Conservation (phyloP, 1,140 invertebrate genomes). For the Trichomalopsis sarcophagae region DNA sequence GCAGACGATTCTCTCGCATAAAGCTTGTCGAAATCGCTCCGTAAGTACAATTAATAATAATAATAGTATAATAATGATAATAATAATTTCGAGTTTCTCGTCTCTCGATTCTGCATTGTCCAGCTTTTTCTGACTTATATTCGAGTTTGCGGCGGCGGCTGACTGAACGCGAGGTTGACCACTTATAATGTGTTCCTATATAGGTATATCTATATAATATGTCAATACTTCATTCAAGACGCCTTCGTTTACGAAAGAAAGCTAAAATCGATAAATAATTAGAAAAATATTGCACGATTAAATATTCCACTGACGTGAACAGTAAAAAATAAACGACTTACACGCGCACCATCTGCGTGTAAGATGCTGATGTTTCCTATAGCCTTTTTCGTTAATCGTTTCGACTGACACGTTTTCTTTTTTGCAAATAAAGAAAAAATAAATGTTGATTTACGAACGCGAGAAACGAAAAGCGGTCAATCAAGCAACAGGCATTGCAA, state of each 20-base stretch:
- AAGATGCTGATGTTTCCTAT: conserved; percentile 1
- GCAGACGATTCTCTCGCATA: conserved; percentile 1
- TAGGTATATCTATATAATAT: background rate
- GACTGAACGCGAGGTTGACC: conserved; percentile 27
- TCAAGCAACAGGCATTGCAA: conserved; percentile 38
- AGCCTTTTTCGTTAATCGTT: background rate
- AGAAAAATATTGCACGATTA: conserved; percentile 46
- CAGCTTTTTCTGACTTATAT: background rate
- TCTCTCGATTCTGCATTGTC: background rate
- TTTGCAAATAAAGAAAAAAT: background rate
- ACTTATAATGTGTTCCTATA: conserved; percentile 1
- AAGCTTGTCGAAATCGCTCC: background rate
- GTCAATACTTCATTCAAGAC: background rate
- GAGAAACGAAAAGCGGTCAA: background rate
- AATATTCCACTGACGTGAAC: background rate
- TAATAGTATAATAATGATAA: no score
- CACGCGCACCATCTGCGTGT: background rate
- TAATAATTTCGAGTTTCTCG: conserved; percentile 5
- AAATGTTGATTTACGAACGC: background rate
- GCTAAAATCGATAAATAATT: conserved; percentile 31
- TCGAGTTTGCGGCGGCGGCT: conserved; percentile 1
- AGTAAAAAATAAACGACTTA: conserved; percentile 1
- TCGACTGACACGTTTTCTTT: background rate
- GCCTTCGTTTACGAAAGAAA: background rate
- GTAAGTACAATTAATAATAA: background rate